Evolutionary conservation across 2,113 vertebrate genomes (phyloP).

Genomic region (Mustelus asterias): DNA sequence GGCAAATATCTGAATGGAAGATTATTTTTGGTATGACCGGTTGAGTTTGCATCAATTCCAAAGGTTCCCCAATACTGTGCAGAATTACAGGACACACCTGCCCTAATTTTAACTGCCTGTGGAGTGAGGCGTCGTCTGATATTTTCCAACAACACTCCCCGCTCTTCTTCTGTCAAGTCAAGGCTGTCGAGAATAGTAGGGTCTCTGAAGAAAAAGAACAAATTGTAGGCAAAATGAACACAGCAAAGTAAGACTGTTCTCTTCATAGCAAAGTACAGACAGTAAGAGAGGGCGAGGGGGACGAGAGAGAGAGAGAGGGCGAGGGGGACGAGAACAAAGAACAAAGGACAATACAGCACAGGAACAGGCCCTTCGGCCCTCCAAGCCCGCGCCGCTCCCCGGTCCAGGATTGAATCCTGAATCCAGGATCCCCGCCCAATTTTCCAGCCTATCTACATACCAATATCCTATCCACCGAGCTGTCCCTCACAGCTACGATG

Average conservation of each 20-base stretch:
- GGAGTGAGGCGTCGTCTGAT: constrained; percentile 95
- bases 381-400: no score
- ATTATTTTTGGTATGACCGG: not conserved
- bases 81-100: constrained; percentile 58
- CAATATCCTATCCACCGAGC: no score
- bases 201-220: constrained; percentile 59
- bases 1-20: not conserved
- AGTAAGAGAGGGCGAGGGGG: not conserved
- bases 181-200: constrained; percentile 84
- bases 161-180: constrained; percentile 90
- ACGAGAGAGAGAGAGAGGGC: not conserved
- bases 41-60: not conserved
- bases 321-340: no score
- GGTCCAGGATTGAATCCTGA: no score
- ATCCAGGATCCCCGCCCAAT: no score
- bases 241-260: not conserved
- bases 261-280: not conserved
- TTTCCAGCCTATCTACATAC: no score
- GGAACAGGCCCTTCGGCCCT: no score
- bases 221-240: not conserved
- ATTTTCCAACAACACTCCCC: constrained; percentile 83
- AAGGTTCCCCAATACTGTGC: not conserved
- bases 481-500: no score
- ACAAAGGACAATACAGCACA: no score
- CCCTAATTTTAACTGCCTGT: constrained; percentile 96